phyloP scores from a whole-genome alignment of 2,113 vertebrate species.

The Sphaerodactylus townsendi region DNA sequence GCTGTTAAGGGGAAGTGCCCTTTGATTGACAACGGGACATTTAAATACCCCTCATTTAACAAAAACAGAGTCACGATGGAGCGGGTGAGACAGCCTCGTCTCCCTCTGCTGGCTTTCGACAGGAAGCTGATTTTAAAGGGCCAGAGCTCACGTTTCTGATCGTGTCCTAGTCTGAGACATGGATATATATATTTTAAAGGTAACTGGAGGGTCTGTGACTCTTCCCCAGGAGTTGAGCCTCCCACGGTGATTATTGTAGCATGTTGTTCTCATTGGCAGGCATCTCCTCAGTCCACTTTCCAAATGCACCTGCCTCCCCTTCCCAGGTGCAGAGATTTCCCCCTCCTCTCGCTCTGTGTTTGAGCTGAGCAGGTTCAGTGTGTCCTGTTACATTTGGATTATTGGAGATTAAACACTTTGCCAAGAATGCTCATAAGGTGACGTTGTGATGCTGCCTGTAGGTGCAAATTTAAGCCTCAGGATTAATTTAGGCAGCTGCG shows the following conservation, averaged over 20 bases:
- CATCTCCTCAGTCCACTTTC: neutral
- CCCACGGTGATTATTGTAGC: neutral
- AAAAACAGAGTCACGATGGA: slow-evolving; percentile 64
- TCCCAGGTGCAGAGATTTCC: neutral
- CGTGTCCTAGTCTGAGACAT: neutral
- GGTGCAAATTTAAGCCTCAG: neutral
- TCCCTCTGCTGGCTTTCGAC: slow-evolving; percentile 72
- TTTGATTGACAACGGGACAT: slow-evolving; percentile 85
- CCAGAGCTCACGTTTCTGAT: neutral
- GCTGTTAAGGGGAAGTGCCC: slow-evolving; percentile 69
- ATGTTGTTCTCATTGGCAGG: neutral
- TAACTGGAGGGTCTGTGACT: neutral
- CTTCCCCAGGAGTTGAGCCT: neutral
- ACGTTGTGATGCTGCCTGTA: neutral
- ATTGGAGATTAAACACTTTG: neutral
- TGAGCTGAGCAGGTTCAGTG: neutral
- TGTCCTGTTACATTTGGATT: neutral
- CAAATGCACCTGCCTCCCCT: neutral
- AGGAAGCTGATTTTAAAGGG: slow-evolving; percentile 60
- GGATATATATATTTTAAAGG: neutral
- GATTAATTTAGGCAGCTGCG: neutral
- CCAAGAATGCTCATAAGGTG: neutral
- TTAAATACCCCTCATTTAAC: slow-evolving; percentile 83
- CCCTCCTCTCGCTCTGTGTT: neutral
- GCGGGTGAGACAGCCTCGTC: slow-evolving; percentile 63